Conservation (phyloP, 2,113 vertebrate species). For the Ailurus styani region DNA sequence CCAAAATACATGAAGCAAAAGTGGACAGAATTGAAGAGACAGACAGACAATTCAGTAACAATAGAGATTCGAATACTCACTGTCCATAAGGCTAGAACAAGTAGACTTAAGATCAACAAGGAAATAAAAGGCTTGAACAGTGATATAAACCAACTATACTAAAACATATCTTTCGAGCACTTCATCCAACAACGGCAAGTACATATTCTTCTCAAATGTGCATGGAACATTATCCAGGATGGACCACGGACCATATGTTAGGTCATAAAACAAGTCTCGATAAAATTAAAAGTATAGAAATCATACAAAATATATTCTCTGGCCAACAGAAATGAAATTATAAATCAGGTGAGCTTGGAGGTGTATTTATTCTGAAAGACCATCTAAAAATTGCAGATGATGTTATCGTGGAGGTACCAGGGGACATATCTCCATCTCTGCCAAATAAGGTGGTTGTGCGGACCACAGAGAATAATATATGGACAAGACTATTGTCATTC, state of each 20-base stretch:
- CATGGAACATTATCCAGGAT: not conserved
- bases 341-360: not conserved
- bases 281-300: not conserved
- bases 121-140: not conserved
- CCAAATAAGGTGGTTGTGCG: not conserved
- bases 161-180: not conserved
- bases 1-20: not conserved
- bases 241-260: not conserved
- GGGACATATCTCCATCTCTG: not conserved
- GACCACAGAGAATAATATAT: not conserved
- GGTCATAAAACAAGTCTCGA: not conserved
- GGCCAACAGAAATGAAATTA: not conserved
- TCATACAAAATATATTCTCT: not conserved
- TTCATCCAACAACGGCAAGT: not conserved
- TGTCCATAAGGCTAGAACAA: not conserved
- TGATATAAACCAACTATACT: not conserved
- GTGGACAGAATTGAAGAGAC: not conserved
- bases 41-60: not conserved
- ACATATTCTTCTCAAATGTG: not conserved
- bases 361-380: not conserved
- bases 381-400: not conserved
- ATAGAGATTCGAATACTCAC: not conserved
- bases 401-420: not conserved
- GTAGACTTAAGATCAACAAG: not conserved
- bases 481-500: not conserved